Evolutionary conservation across 2,888 invertebrate genomes (phyloP).

Genomic region (Tiliacea citrago): DNA sequence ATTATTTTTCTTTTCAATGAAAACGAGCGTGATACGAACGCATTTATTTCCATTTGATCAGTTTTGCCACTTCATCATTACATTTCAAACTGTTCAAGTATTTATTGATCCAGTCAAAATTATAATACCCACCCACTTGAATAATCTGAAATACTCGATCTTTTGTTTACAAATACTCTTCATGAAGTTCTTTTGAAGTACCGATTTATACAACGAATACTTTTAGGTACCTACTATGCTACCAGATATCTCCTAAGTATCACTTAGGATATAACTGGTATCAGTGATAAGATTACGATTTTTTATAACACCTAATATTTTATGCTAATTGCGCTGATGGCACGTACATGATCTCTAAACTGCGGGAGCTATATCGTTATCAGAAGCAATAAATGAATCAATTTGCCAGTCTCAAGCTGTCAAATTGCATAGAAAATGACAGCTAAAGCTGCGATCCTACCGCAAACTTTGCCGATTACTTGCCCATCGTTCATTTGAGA

Average conservation of each 20-base stretch:
- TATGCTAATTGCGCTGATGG: neutral
- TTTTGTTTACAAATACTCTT: slow-evolving; percentile 3
- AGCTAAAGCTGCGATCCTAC: neutral
- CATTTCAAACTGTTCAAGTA: neutral
- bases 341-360: neutral
- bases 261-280: slow-evolving; percentile 12
- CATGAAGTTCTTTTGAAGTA: neutral
- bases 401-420: neutral
- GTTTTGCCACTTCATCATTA: neutral
- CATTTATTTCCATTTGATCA: neutral
- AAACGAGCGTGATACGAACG: neutral
- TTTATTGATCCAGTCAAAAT: neutral
- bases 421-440: neutral
- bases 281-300: slow-evolving; percentile 18
- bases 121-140: slow-evolving; percentile 10
- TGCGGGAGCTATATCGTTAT: neutral
- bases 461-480: neutral
- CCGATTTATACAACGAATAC: neutral
- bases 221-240: neutral
- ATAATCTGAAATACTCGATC: neutral
- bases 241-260: slow-evolving; percentile 11
- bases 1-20: neutral
- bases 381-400: neutral
- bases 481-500: neutral
- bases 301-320: neutral